These are phyloP conservation scores for Dolichotis patagonum DNA, from an alignment of 2,113 vertebrate genomes.

Conservation along the genomic window DNA sequence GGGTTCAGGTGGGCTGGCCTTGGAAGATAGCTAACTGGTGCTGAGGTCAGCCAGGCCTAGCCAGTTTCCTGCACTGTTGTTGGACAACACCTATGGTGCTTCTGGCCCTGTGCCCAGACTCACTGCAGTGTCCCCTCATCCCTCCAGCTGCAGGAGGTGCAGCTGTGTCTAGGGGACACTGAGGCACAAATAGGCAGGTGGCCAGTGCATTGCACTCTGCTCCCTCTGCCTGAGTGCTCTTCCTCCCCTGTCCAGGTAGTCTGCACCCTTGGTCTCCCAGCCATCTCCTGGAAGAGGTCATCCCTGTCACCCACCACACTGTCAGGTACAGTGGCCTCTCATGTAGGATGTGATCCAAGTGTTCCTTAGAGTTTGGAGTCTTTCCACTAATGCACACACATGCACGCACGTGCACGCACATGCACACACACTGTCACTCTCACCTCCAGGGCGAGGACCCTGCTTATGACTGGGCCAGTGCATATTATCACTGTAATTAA, in stretches of 20 bases:
- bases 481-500: neutral
- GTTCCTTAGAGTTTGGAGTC: neutral
- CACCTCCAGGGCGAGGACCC: neutral
- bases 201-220: neutral
- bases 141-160: neutral
- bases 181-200: neutral
- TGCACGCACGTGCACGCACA: neutral
- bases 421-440: neutral
- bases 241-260: neutral
- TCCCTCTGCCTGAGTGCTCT: neutral
- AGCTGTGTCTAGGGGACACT: neutral
- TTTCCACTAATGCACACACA: neutral
- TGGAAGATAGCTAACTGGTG: neutral
- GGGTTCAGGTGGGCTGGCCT: neutral
- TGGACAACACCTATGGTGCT: accelerated
- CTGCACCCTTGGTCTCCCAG: neutral
- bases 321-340: neutral
- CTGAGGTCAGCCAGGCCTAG: neutral
- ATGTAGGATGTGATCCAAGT: neutral
- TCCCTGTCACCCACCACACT: neutral
- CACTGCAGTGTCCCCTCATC: neutral
- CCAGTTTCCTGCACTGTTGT: neutral
- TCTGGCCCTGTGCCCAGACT: neutral
- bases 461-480: neutral
- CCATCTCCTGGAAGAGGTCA: neutral